A percentile compares a stretch with the other conserved stretches of the same genome.
Conservation (phyloP, 2,888 invertebrate species). For the Andricus quercusramuli region DNA sequence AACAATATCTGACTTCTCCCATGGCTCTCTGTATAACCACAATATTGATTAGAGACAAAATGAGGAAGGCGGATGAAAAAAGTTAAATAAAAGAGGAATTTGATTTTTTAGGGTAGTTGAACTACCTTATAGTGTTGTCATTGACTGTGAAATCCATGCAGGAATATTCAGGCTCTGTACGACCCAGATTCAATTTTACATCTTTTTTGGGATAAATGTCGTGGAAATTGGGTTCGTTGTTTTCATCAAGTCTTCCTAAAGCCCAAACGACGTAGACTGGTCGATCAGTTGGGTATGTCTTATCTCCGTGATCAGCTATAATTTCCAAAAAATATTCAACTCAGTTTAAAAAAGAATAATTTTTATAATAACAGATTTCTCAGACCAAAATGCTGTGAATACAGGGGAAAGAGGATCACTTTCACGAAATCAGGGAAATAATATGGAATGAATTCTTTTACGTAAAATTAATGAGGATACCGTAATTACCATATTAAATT, state of each 20-base stretch:
- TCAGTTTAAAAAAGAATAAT: too few relatives aligned
- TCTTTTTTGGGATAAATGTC: constrained; percentile 87
- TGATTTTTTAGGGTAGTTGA: neutral
- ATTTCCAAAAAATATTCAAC: constrained; percentile 5
- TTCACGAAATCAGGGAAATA: too few relatives aligned
- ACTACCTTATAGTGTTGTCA: constrained; percentile 65
- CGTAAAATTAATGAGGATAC: too few relatives aligned
- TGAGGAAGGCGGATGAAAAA: neutral
- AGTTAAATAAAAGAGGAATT: neutral
- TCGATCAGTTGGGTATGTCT: constrained; percentile 84
- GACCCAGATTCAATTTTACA: constrained; percentile 84
- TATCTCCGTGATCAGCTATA: constrained; percentile 88
- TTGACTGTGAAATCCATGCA: constrained; percentile 87
- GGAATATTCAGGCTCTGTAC: constrained; percentile 84
- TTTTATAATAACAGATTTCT: too few relatives aligned
- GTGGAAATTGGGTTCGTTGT: constrained; percentile 91
- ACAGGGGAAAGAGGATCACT: too few relatives aligned
- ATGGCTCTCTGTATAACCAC: constrained; percentile 73
- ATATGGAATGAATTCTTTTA: too few relatives aligned
- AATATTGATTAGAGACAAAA: too few relatives aligned
- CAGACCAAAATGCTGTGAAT: too few relatives aligned
- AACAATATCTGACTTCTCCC: constrained; percentile 80
- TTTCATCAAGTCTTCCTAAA: constrained; percentile 87
- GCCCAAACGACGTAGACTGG: constrained; percentile 89
- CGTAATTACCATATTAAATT: too few relatives aligned